A percentile compares a stretch with the other conserved stretches of the same genome.
Evolutionary conservation across 2,797 vertebrate species (phyloP).

Genomic region (Dallia pectoralis): DNA sequence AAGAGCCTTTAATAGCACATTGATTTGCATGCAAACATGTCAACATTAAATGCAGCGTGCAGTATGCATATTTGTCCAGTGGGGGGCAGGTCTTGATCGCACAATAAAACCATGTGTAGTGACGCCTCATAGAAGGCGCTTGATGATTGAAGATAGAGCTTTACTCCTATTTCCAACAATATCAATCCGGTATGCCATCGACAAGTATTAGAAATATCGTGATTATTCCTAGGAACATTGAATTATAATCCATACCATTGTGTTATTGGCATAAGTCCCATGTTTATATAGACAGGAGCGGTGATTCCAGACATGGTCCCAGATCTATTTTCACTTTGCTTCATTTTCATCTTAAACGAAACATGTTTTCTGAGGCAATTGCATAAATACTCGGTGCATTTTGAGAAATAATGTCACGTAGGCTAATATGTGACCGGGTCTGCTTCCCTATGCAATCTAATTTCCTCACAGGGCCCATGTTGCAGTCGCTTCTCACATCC

Average conservation of each 20-base stretch:
- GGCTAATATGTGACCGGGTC: background rate
- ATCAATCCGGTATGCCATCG: background rate
- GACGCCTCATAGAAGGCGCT: background rate
- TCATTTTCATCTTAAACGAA: background rate
- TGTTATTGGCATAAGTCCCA: background rate
- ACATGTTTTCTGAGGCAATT: background rate
- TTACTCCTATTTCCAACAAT: background rate
- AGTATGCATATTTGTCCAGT: background rate
- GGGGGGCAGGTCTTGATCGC: slow-evolving; percentile 14
- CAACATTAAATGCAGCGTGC: background rate
- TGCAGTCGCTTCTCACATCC: slow-evolving; percentile 36
- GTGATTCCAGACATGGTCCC: background rate
- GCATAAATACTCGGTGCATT: background rate
- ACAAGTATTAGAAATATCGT: background rate
- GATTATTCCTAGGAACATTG: background rate
- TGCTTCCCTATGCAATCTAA: background rate
- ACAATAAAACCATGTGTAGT: background rate
- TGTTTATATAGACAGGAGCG: background rate
- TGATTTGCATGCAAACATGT: background rate
- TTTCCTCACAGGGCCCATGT: background rate
- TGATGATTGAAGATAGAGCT: background rate
- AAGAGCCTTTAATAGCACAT: background rate
- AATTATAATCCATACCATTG: background rate
- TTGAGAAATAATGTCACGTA: background rate
- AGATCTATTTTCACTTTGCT: background rate